Evolutionary conservation across 2,113 vertebrate genomes (phyloP).

Genomic region (Microtus ochrogaster): DNA sequence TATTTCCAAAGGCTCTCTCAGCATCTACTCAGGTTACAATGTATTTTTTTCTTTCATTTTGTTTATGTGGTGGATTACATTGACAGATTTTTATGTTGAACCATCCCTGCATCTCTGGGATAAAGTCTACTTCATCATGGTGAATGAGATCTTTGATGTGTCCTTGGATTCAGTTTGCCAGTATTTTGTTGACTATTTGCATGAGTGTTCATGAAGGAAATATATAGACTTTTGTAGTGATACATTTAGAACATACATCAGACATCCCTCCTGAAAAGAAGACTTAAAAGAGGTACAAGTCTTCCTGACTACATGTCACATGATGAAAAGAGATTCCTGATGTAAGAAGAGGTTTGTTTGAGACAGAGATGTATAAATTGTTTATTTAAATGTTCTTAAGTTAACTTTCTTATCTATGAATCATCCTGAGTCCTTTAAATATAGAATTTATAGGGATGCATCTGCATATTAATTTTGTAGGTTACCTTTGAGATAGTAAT

Average conservation of each 20-base stretch:
- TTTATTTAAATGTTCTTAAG: neutral
- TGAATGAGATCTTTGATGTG: neutral
- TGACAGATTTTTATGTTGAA: neutral
- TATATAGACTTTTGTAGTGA: neutral
- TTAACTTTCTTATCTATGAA: neutral
- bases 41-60: neutral
- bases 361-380: neutral
- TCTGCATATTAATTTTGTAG: neutral
- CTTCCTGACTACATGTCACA: neutral
- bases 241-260: neutral
- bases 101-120: neutral
- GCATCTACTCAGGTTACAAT: neutral
- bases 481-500: neutral
- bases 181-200: neutral
- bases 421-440: neutral
- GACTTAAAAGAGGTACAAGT: neutral
- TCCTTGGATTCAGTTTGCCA: neutral
- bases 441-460: neutral
- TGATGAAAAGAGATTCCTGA: neutral
- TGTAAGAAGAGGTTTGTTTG: neutral
- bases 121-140: neutral
- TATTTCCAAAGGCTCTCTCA: neutral
- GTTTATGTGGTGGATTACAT: neutral
- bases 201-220: neutral
- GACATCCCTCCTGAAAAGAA: neutral